Evolutionary conservation across 1,140 invertebrate genomes (phyloP).

Genomic region (Rhizoglyphus robini): DNA sequence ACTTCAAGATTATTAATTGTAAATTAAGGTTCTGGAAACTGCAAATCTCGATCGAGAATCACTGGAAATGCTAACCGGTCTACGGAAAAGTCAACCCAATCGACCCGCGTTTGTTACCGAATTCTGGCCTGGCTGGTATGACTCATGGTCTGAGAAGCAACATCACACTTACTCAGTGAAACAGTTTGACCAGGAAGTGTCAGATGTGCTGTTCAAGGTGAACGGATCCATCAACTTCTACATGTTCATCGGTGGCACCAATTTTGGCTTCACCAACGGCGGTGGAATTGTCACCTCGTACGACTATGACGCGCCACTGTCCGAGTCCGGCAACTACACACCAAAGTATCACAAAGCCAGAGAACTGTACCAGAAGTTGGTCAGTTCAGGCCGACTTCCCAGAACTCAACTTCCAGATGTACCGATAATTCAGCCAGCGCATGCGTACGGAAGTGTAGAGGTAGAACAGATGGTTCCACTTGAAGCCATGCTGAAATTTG

Average conservation of each 20-base stretch:
- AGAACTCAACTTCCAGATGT: neutral
- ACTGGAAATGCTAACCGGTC: neutral
- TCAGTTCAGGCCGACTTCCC: neutral
- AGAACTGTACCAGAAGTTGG: conserved; percentile 29
- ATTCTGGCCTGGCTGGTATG: conserved; percentile 34
- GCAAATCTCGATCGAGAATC: neutral
- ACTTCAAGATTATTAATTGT: too few relatives aligned
- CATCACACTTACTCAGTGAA: conserved; percentile 24
- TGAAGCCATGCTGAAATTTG: too few relatives aligned
- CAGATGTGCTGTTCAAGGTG: too few relatives aligned
- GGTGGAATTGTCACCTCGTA: too few relatives aligned
- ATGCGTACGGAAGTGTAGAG: neutral
- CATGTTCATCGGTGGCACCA: too few relatives aligned
- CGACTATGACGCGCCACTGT: too few relatives aligned
- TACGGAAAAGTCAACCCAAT: conserved; percentile 21
- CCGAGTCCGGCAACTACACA: too few relatives aligned
- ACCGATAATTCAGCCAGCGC: neutral
- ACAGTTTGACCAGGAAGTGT: conserved; percentile 22
- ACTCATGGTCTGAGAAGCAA: conserved; percentile 29
- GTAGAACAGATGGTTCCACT: too few relatives aligned
- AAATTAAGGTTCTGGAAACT: neutral
- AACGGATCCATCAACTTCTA: too few relatives aligned
- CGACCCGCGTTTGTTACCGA: conserved; percentile 33
- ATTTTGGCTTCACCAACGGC: too few relatives aligned
- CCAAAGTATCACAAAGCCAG: too few relatives aligned